Evolutionary conservation across 2,888 invertebrate species (phyloP), one percentile per base, ranked within the genome.

Genomic region (Oscheius onirici): DNA sequence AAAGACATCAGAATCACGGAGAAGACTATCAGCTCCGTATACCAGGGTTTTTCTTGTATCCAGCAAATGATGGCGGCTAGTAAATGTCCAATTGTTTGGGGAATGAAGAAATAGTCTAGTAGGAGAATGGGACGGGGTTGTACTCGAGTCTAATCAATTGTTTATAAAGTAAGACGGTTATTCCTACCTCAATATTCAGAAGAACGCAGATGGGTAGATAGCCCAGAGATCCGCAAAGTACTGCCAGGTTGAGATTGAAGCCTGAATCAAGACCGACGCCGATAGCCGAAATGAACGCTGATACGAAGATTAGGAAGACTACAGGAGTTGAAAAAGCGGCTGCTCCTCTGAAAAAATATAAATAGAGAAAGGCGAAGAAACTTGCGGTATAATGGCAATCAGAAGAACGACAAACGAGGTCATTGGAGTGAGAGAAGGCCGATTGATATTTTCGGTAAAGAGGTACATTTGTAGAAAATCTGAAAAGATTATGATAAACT

Each of bases 101-200:
- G 72, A 6, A 78, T 51, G 6, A 76, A 52, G 49, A 73, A 78
- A 58, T 78, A 74, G n/a, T 75, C 78, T 1, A 74, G 41, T 52
- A 74, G 74, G 13, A 76, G 73, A 5, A 72, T 69, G 1, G 73
- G 60, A 5, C 75, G 68, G 10, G 72, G 69, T 24, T 28, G 28
- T 0, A 78, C 58, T 24, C 55, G 69, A 10, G 70, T 52, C 78
- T 78, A 66, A 10, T 2, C 13, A 10, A 58, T 58, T 15, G 3
- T 60, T 13, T 3, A 20, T 17, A 22, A 43, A 43, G 10, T 11
- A 26, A 52, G n/a, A n/a, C n/a, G n/a, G 24, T 22, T 22, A 49
- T 20, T 5, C 24, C 2, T 15, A 54, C 66, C 54, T 52, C 66
- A 20, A 66, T 52, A 34, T 66, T 66, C 11, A 54, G 40, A 20